Evolutionary conservation across 2,113 vertebrate species (phyloP).

Genomic region (Pteropus alecto): DNA sequence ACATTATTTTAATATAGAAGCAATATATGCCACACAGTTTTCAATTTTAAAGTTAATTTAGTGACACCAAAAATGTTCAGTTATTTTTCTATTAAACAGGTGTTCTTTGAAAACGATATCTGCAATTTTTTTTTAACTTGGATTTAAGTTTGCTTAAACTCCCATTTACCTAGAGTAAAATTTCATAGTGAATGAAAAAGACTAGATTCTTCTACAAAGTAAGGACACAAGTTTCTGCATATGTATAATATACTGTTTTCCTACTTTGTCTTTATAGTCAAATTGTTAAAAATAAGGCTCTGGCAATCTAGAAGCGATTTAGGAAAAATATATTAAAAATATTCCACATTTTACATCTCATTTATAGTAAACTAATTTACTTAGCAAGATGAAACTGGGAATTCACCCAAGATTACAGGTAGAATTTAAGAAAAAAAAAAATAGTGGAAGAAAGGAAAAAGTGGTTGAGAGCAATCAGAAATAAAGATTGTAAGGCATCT

Average conservation of each 20-base stretch:
- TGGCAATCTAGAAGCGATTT: background rate
- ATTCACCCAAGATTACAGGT: background rate
- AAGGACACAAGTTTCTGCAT: background rate
- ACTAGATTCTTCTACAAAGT: background rate
- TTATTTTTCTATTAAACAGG: background rate
- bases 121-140: background rate
- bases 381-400: background rate
- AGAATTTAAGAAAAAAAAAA: too few relatives aligned
- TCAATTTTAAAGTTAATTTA: slow-evolving; percentile 17
- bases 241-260: background rate
- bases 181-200: background rate
- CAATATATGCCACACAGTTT: background rate
- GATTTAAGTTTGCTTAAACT: background rate
- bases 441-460: background rate
- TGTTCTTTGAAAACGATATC: background rate
- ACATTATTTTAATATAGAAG: background rate
- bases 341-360: background rate
- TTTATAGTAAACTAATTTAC: background rate
- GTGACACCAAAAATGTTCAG: background rate
- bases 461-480: background rate
- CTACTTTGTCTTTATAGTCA: background rate
- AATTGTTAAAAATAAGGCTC: background rate
- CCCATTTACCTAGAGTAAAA: background rate
- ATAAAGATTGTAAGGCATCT: background rate
- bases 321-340: background rate